Base-by-base conservation (phyloP, 2,113 vertebrate species). In the Pseudopodoces humilis region DNA sequence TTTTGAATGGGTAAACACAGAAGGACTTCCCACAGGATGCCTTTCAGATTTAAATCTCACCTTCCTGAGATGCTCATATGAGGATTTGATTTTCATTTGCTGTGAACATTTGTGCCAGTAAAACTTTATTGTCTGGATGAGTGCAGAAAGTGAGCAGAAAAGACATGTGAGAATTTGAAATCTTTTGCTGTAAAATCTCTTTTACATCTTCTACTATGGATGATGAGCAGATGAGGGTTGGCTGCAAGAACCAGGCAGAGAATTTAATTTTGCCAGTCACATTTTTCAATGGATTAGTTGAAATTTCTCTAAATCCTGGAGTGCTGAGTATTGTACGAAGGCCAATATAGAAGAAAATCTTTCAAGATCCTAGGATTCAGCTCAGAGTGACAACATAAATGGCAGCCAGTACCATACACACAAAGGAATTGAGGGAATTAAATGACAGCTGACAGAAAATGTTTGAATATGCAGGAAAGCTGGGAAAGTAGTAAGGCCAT, bases 21-120 rank as follows among this genome's bases (percentile, higher is more conserved):
- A 86, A 86, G 35, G 60, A 28, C 56, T 87, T 95, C 88, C 83
- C 81, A 89, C 25, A 67, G 63, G 80, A 94, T 20, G 28, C 10
- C 41, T 92, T 96, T 83, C 77, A 91, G 86, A 88, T 86, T 90
- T 78, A 92, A 86, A 81, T 93, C 83, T 94, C 82, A 37, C n/a
- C n/a, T 92, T 88, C 85, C 62, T 56, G 49, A 95, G 93, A 75
- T 44, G 69, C 52, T 92, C 47, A 8, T 30, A 64, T 46, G 35
- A 92, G 44, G 49, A 63, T 85, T 74, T 62, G 71, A 59, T 43
- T 77, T 95, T 85, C 78, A 69, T 85, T 83, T 83, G 59, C 67
- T 67, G 70, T 20, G 55, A 77, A 59, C 30, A 30, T 59, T 92
- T 77, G 50, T 80, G 84, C 41, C 63, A 80, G 71, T 47, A 88